phyloP scores from a whole-genome alignment of 2,113 vertebrate species.

The Peucedramus taeniatus region DNA sequence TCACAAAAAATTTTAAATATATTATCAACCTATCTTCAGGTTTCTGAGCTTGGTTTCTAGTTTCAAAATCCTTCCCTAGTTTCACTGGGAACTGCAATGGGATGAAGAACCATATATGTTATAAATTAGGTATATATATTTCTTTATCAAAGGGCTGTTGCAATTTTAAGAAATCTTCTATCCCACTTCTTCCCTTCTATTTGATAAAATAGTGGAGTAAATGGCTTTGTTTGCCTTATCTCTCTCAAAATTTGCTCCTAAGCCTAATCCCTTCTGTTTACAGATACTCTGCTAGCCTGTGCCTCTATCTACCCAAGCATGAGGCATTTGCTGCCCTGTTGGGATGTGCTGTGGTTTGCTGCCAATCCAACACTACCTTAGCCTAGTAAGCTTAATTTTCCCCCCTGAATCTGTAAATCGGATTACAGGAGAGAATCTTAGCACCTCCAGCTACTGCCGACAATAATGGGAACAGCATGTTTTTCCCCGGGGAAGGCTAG shows the following conservation, averaged over 20 bases:
- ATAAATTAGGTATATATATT: background rate
- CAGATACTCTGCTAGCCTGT: background rate
- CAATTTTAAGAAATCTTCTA: background rate
- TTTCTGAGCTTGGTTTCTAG: background rate
- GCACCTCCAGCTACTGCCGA: background rate
- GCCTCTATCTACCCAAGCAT: background rate
- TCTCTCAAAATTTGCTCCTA: background rate
- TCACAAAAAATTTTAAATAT: rapidly evolving
- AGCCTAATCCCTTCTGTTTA: background rate
- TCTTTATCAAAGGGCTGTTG: background rate
- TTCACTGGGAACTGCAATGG: background rate
- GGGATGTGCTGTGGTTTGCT: background rate
- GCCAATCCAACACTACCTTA: background rate
- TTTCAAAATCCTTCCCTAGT: background rate
- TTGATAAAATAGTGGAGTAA: background rate
- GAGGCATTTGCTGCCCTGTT: background rate
- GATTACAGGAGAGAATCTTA: background rate
- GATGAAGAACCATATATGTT: background rate
- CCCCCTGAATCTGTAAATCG: slow-evolving; percentile 17
- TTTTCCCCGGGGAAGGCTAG: background rate
- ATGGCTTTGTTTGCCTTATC: background rate
- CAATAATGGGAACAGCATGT: background rate
- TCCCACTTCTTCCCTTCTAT: background rate
- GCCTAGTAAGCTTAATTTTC: background rate
- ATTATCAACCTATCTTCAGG: background rate